Conservation (phyloP, 2,113 vertebrate species). For the Bettongia penicillata region DNA sequence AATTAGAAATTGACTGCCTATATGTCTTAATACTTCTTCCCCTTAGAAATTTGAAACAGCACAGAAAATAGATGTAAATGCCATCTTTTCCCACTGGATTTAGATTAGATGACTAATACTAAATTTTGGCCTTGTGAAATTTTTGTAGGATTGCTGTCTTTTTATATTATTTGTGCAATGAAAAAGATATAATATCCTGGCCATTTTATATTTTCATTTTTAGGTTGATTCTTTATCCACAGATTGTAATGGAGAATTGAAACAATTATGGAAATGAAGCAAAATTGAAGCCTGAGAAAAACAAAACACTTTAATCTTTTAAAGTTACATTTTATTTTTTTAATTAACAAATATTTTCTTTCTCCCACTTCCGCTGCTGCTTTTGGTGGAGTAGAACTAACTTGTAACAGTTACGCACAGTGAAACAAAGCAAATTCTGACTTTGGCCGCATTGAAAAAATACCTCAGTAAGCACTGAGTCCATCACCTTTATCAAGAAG, state of each 20-base stretch:
- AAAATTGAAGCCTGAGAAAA: not conserved
- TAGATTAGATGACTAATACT: not conserved
- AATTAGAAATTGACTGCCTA: not conserved
- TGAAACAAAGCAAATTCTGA: not conserved
- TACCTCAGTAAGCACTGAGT: not conserved
- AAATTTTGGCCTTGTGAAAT: not conserved
- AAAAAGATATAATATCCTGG: not conserved
- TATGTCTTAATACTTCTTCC: not conserved
- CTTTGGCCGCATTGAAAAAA: not conserved
- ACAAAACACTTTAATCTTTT: not conserved
- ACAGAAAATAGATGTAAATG: not conserved
- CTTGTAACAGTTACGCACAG: not conserved
- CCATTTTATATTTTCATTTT: not conserved
- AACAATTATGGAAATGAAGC: not conserved
- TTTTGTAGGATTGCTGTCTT: not conserved
- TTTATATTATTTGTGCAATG: not conserved
- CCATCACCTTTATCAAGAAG: not conserved
- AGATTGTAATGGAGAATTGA: not conserved
- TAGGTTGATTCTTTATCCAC: not conserved
- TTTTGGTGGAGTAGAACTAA: not conserved
- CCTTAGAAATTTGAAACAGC: not conserved
- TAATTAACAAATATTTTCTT: not conserved
- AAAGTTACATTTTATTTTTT: not conserved
- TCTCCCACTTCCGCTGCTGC: not conserved
- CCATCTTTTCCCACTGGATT: not conserved